Evolutionary conservation across 1,140 invertebrate genomes (phyloP).

Genomic region (Heliconius melpomene): DNA sequence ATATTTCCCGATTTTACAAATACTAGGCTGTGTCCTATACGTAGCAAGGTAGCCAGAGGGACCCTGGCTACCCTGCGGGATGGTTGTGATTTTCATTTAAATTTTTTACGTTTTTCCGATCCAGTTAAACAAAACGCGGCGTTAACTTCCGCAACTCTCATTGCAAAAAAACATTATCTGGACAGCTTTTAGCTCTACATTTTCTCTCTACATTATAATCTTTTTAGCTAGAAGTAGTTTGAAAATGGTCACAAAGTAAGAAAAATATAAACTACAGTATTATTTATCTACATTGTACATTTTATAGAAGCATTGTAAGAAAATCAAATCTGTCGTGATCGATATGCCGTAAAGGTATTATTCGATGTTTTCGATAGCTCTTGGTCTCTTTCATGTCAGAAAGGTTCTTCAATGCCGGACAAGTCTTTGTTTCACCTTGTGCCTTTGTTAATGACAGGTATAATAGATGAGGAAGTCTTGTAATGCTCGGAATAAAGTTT

Average conservation of each 20-base stretch:
- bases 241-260: not conserved
- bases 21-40: too few relatives aligned
- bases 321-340: slow-evolving; percentile 25
- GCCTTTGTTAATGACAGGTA: slow-evolving; percentile 36
- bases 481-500: not conserved
- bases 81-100: too few relatives aligned
- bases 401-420: slow-evolving; percentile 34
- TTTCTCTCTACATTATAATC: too few relatives aligned
- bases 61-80: too few relatives aligned
- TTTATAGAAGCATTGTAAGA: slow-evolving; percentile 14
- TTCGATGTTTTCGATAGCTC: slow-evolving; percentile 54
- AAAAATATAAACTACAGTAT: not conserved
- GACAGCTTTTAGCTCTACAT: too few relatives aligned
- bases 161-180: too few relatives aligned
- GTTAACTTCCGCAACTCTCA: too few relatives aligned
- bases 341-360: slow-evolving; percentile 44
- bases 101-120: too few relatives aligned
- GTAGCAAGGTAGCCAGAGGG: too few relatives aligned
- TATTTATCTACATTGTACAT: not conserved
- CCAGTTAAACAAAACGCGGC: too few relatives aligned
- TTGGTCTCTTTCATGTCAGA: slow-evolving; percentile 38
- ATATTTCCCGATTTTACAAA: too few relatives aligned
- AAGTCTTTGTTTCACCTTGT: slow-evolving; percentile 33
- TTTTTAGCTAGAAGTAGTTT: too few relatives aligned
- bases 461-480: slow-evolving; percentile 24